Percentiles rank a stretch among this genome's conserved stretches.
Evolutionary conservation across 2,888 invertebrate species (phyloP).

Genomic region (Netelia melanura): DNA sequence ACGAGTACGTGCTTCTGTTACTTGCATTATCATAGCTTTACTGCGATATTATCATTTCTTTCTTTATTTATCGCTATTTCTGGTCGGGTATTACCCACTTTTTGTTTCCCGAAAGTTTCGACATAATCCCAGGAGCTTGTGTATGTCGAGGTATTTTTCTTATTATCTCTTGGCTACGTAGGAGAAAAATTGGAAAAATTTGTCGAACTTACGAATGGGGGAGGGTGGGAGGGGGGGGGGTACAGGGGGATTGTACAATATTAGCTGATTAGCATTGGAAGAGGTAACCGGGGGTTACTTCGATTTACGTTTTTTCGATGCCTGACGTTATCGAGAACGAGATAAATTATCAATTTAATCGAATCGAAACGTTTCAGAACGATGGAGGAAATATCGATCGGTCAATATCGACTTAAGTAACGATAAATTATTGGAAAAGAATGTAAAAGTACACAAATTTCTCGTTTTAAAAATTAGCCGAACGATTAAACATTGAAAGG

Average conservation of each 20-base stretch:
- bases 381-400: too few species aligned
- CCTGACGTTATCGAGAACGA: too few species aligned
- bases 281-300: neutral
- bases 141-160: neutral
- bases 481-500: neutral
- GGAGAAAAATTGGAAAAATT: neutral
- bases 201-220: too few species aligned
- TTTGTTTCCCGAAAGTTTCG: neutral
- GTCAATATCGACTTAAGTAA: too few species aligned
- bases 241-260: too few species aligned
- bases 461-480: neutral
- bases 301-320: too few species aligned
- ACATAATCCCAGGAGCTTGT: neutral
- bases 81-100: neutral
- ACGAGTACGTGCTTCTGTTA: constrained; percentile 19
- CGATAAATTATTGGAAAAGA: neutral
- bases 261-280: neutral
- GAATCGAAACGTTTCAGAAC: too few species aligned
- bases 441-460: neutral
- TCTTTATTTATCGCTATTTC: neutral
- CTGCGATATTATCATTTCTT: constrained; percentile 11
- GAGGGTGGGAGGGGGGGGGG: too few species aligned
- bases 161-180: neutral
- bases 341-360: too few species aligned
- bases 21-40: constrained; percentile 19